Evolutionary conservation across 1,140 invertebrate species (phyloP).

Genomic region (Polypedilum pembai): DNA sequence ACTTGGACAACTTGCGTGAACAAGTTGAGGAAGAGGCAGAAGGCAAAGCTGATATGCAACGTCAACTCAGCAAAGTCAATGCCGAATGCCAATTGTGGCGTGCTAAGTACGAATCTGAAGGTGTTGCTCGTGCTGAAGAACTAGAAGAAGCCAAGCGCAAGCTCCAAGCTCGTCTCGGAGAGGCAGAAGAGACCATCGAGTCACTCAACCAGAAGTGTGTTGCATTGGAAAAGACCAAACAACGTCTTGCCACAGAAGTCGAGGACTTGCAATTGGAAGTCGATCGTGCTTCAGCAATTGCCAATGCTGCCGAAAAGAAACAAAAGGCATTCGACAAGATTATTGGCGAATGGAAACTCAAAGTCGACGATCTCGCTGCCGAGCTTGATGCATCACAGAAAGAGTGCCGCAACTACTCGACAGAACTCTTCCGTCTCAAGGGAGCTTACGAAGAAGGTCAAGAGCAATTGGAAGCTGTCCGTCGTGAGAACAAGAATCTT

Average conservation of each 20-base stretch:
- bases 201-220: too few species aligned
- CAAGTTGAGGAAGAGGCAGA: constrained; percentile 96
- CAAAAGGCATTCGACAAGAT: too few species aligned
- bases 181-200: constrained; percentile 96
- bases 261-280: constrained; percentile 98
- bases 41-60: constrained; percentile 86
- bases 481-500: constrained; percentile 98
- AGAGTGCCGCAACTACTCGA: constrained; percentile 98
- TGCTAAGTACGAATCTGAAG: constrained; percentile 95
- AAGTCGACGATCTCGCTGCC: constrained; percentile 92
- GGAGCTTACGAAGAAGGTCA: constrained; percentile 95
- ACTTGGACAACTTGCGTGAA: constrained; percentile 94
- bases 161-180: constrained; percentile 88
- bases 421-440: constrained; percentile 97
- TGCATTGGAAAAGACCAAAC: constrained; percentile 95
- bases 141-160: constrained; percentile 98
- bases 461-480: constrained; percentile 93
- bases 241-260: constrained; percentile 91
- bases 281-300: constrained; percentile 90
- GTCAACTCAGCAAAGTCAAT: constrained; percentile 96
- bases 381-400: constrained; percentile 98
- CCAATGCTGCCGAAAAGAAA: too few species aligned
- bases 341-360: too few species aligned
- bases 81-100: constrained; percentile 93
- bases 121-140: constrained; percentile 92